Conservation (phyloP, 2,797 vertebrate species). For the Phylloscopus collybita region DNA sequence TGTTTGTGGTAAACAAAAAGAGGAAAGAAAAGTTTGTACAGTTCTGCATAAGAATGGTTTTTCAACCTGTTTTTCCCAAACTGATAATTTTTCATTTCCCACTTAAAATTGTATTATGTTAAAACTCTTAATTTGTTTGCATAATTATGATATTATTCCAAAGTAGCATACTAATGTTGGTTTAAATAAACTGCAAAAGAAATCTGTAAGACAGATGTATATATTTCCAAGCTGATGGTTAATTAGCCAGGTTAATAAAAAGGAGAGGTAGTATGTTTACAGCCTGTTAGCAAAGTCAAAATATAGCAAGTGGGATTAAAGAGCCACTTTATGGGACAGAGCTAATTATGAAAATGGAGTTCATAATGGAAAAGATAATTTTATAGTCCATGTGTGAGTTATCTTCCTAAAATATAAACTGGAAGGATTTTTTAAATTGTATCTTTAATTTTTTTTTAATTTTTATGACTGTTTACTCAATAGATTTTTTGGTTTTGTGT, state of each 20-base stretch:
- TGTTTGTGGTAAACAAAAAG: not conserved
- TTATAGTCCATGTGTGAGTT: constrained; percentile 12
- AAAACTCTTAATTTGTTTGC: not conserved
- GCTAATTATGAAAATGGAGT: constrained; percentile 59
- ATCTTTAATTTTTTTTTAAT: not conserved
- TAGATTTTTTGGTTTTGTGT: not conserved
- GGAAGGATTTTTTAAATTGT: not conserved
- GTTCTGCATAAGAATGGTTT: not conserved
- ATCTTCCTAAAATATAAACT: not conserved
- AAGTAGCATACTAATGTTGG: not conserved
- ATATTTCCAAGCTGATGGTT: constrained; percentile 20
- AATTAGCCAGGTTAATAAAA: constrained; percentile 65
- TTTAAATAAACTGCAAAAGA: not conserved
- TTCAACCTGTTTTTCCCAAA: not conserved
- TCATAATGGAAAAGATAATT: constrained; percentile 42
- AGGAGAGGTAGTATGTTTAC: constrained; percentile 28
- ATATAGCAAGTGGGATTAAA: constrained; percentile 22
- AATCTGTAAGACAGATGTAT: not conserved
- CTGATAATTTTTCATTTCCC: not conserved
- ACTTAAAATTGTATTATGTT: not conserved
- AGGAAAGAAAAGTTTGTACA: not conserved
- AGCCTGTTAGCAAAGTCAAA: constrained; percentile 44
- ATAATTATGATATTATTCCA: not conserved
- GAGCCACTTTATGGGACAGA: constrained; percentile 22
- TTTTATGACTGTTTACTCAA: not conserved